Percentiles rank a stretch among this genome's conserved stretches.
These are phyloP conservation scores for Strigamia transsilvanica DNA, from an alignment of 2,888 invertebrate species.

Conservation along the genomic window DNA sequence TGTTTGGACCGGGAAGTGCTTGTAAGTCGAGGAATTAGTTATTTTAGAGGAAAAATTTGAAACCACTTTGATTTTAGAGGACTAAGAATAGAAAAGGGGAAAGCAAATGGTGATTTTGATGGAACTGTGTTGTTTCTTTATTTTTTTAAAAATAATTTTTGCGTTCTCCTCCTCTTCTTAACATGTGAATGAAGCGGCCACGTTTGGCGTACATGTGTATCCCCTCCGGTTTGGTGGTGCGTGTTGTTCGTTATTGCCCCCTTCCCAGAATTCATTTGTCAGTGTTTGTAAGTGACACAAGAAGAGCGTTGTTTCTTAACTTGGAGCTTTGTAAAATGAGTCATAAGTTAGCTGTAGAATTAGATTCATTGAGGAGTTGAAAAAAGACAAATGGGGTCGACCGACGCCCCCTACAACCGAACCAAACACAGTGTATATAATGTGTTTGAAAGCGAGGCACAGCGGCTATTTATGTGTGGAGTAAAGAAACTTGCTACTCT, in stretches of 20 bases:
- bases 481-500: background rate
- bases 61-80: constrained; percentile 54
- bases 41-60: too few relatives aligned
- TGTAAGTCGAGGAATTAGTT: constrained; percentile 14
- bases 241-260: constrained; percentile 1
- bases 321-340: constrained; percentile 35
- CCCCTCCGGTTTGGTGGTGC: background rate
- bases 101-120: constrained; percentile 63
- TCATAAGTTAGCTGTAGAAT: constrained; percentile 36
- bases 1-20: background rate
- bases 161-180: background rate
- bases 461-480: constrained; percentile 15
- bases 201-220: constrained; percentile 3
- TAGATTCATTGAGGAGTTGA: constrained; percentile 33
- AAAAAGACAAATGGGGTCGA: constrained; percentile 28
- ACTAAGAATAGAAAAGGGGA: constrained; percentile 58
- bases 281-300: constrained; percentile 10
- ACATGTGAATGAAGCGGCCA: background rate
- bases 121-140: background rate
- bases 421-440: background rate
- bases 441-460: constrained; percentile 9
- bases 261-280: constrained; percentile 36
- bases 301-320: constrained; percentile 7
- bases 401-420: constrained; percentile 18
- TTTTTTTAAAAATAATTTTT: too few relatives aligned